Evolutionary conservation across 1,140 invertebrate species (phyloP).

Genomic region (Dinothrombium tinctorium): DNA sequence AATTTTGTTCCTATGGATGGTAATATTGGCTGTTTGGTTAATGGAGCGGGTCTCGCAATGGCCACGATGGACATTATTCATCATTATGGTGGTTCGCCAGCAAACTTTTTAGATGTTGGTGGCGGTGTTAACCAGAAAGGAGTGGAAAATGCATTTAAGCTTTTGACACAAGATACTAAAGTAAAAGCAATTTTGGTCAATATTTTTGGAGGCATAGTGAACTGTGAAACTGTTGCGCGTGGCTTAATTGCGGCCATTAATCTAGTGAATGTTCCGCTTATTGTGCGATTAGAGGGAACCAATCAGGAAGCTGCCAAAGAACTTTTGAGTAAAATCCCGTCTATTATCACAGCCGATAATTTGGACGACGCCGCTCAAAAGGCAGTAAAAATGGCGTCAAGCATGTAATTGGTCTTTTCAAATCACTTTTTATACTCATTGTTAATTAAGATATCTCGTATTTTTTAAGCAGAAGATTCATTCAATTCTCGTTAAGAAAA

Average conservation of each 20-base stretch:
- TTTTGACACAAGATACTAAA: slow-evolving; percentile 24
- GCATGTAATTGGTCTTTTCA: too few species aligned
- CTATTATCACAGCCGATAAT: slow-evolving; percentile 53
- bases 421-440: too few species aligned
- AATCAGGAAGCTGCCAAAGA: slow-evolving; percentile 38
- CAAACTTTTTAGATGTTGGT: slow-evolving; percentile 50
- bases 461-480: too few species aligned
- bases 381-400: slow-evolving; percentile 1
- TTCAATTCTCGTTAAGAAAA: too few species aligned
- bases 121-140: slow-evolving; percentile 25
- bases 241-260: slow-evolving; percentile 73
- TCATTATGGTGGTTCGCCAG: slow-evolving; percentile 70
- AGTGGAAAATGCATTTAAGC: slow-evolving; percentile 26
- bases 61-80: slow-evolving; percentile 97
- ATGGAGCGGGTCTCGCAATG: slow-evolving; percentile 94
- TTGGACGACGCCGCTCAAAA: slow-evolving; percentile 52
- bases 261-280: slow-evolving; percentile 55
- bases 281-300: slow-evolving; percentile 77
- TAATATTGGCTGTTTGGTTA: slow-evolving; percentile 42
- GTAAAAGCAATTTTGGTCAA: slow-evolving; percentile 81
- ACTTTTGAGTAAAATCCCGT: slow-evolving; percentile 54
- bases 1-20: slow-evolving; percentile 95
- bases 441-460: too few species aligned
- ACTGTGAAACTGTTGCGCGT: slow-evolving; percentile 86
- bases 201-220: slow-evolving; percentile 97